Evolutionary conservation across 2,113 vertebrate species (phyloP).

Genomic region (Pachyramphus minor): DNA sequence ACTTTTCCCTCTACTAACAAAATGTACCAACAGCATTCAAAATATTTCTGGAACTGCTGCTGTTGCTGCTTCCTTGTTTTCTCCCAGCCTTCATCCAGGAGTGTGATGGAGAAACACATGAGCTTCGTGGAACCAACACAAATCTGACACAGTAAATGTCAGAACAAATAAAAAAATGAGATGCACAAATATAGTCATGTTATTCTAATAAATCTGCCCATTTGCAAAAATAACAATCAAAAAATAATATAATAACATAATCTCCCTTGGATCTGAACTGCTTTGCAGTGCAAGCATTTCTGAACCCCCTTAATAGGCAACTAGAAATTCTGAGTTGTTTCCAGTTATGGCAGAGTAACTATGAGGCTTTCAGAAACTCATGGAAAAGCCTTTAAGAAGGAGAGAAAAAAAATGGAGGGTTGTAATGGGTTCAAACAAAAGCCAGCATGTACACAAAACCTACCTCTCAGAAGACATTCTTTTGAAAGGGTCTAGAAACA

Average conservation of each 20-base stretch:
- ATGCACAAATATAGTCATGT: background rate
- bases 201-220: background rate
- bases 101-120: background rate
- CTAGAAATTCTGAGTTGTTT: background rate
- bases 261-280: background rate
- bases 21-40: background rate
- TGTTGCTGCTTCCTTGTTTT: background rate
- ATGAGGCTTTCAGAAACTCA: background rate
- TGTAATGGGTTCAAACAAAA: background rate
- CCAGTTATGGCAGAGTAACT: background rate
- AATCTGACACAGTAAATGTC: background rate
- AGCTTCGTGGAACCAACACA: background rate
- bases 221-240: background rate
- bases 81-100: background rate
- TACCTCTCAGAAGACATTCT: background rate
- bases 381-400: background rate
- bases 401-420: background rate
- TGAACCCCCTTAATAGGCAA: background rate
- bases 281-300: background rate
- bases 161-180: background rate
- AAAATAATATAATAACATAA: background rate
- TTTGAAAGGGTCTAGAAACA: background rate
- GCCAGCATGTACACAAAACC: background rate
- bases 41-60: background rate
- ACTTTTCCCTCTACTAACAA: background rate